Percentiles rank a stretch among this genome's conserved stretches.
phyloP scores from a whole-genome alignment of 2,113 vertebrate genomes.

The Camelus bactrianus region DNA sequence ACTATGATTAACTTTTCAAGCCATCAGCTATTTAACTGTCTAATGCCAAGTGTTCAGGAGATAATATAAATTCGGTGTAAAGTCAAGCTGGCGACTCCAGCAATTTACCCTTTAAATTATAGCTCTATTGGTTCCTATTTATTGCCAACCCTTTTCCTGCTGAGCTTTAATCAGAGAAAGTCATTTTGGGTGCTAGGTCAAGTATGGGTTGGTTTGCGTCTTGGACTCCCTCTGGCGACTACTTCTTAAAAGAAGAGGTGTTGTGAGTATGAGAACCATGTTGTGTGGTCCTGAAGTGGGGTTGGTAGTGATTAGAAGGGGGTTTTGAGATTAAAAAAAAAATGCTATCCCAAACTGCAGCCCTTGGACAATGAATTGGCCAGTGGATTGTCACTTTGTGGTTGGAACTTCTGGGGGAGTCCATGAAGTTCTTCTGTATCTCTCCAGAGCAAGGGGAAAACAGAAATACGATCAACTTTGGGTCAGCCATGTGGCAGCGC shows the following conservation, averaged over 20 bases:
- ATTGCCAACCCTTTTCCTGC: background rate
- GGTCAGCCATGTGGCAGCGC: background rate
- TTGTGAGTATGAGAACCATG: background rate
- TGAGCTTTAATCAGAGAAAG: background rate
- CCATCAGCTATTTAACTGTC: background rate
- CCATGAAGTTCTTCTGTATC: background rate
- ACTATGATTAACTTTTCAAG: background rate
- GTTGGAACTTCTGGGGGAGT: background rate
- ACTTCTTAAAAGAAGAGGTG: background rate
- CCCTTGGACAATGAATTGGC: background rate
- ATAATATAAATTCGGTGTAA: background rate
- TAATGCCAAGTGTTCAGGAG: background rate
- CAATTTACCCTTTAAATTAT: background rate
- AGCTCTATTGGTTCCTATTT: background rate
- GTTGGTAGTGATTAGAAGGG: background rate
- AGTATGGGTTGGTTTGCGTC: background rate
- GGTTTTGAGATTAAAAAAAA: background rate
- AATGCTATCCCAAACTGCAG: background rate
- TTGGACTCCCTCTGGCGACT: background rate
- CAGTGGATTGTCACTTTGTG: background rate
- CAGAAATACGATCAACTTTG: background rate
- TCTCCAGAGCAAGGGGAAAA: background rate
- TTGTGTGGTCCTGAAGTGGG: background rate
- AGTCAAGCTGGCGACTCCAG: background rate
- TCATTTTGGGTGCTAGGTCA: background rate